These are phyloP conservation scores for Geotria australis DNA, from an alignment of 2,797 vertebrate genomes.

Conservation along the genomic window DNA sequence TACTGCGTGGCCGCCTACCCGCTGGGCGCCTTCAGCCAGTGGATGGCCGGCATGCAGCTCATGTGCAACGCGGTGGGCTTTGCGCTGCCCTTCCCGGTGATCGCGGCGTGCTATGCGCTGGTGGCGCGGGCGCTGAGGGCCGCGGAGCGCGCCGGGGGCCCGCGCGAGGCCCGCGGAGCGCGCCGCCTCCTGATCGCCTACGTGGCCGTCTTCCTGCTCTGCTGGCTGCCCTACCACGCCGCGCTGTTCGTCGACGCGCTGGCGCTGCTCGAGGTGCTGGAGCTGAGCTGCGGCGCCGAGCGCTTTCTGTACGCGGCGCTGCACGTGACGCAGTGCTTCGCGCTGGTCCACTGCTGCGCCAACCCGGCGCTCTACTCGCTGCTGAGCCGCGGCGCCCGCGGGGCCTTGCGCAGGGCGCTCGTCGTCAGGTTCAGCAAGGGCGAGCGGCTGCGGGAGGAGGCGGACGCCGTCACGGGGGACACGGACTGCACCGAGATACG, in stretches of 20 bases:
- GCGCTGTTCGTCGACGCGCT: slow-evolving; percentile 44
- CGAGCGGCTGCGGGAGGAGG: no score
- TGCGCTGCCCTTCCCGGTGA: slow-evolving; percentile 49
- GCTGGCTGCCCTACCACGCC: slow-evolving; percentile 67
- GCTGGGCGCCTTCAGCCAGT: slow-evolving; percentile 36
- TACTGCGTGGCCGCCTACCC: slow-evolving; percentile 55
- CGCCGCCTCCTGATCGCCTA: slow-evolving; percentile 60
- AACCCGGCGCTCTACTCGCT: slow-evolving; percentile 92
- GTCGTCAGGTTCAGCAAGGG: no score
- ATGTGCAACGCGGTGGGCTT: slow-evolving; percentile 62
- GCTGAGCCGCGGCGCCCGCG: slow-evolving; percentile 21
- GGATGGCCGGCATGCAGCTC: slow-evolving; percentile 65
- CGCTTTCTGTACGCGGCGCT: slow-evolving; percentile 40
- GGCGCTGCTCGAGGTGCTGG: slow-evolving; percentile 35
- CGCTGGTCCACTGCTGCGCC: slow-evolving; percentile 65
- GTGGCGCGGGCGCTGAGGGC: slow-evolving; percentile 21
- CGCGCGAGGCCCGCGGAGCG: slow-evolving; percentile 6
- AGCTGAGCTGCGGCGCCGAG: slow-evolving; percentile 49
- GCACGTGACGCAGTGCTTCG: slow-evolving; percentile 73
- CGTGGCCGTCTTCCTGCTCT: slow-evolving; percentile 57
- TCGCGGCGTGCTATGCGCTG: slow-evolving; percentile 48
- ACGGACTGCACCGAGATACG: no score
- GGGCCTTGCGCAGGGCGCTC: no score
- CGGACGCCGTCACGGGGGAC: no score
- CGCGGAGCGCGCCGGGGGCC: slow-evolving; percentile 19